Evolutionary conservation across 2,797 vertebrate species (phyloP).

Genomic region (Crypturellus tataupa): DNA sequence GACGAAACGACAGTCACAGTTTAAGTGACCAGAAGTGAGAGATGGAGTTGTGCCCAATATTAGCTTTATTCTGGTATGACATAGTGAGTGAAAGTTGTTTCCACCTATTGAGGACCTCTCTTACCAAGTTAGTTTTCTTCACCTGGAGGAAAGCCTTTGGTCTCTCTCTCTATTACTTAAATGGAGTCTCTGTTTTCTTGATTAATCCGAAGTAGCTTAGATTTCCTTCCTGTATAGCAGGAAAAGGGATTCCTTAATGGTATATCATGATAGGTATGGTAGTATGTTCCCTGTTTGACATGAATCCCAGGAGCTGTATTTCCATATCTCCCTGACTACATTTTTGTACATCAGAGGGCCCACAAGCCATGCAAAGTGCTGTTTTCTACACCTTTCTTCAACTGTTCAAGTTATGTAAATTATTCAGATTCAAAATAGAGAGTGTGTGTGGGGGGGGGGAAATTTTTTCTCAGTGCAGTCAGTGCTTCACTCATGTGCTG

Average conservation of each 20-base stretch:
- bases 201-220: not conserved
- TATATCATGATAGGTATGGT: not conserved
- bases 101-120: too few species aligned
- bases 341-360: rapidly evolving
- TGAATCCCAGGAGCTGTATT: not conserved
- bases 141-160: too few species aligned
- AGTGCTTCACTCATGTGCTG: not conserved
- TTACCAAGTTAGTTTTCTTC: too few species aligned
- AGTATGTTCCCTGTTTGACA: not conserved
- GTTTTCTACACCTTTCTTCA: not conserved
- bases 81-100: not conserved
- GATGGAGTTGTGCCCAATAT: not conserved
- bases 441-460: not conserved
- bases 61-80: not conserved
- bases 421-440: not conserved
- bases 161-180: not conserved
- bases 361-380: not conserved
- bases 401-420: not conserved
- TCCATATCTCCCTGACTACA: not conserved
- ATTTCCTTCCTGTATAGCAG: not conserved
- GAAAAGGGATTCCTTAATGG: slow-evolving; percentile 29
- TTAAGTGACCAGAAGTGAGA: not conserved
- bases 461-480: not conserved
- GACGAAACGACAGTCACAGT: not conserved
- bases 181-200: not conserved